These are phyloP conservation scores for Parauchenoglanis punctatus DNA, from an alignment of 2,797 vertebrate genomes.

Conservation along the genomic window DNA sequence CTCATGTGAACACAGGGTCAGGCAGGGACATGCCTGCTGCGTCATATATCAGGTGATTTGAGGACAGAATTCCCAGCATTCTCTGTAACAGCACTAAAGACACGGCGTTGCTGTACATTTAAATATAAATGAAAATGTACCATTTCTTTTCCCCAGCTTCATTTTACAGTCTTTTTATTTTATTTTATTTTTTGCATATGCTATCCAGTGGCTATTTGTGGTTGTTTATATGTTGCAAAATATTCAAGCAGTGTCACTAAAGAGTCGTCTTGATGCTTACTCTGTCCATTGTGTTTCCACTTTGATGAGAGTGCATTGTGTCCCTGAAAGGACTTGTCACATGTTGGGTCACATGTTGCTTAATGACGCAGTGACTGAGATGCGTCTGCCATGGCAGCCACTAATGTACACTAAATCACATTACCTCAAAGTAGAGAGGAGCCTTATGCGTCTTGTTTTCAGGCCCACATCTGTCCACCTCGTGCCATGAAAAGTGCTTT, in stretches of 20 bases:
- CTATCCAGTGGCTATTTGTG: background rate
- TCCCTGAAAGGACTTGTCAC: constrained; percentile 10
- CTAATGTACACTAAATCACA: constrained; percentile 38
- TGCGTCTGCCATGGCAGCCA: constrained; percentile 16
- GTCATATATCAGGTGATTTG: constrained; percentile 30
- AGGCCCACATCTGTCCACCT: constrained; percentile 10
- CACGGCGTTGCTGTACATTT: background rate
- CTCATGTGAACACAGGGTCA: constrained; percentile 12
- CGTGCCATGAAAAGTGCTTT: constrained; percentile 1
- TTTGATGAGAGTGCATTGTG: background rate
- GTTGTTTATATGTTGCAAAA: background rate
- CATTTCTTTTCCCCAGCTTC: background rate
- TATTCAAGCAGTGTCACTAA: no score
- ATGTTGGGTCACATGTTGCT: constrained; percentile 15
- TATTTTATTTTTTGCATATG: background rate
- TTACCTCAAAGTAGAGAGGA: constrained; percentile 19
- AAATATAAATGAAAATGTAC: background rate
- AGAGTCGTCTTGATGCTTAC: background rate
- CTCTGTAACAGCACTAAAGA: background rate
- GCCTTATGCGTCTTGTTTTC: constrained; percentile 35
- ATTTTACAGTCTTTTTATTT: background rate
- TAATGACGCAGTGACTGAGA: constrained; percentile 22
- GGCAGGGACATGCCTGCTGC: constrained; percentile 25
- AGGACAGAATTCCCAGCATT: constrained; percentile 24
- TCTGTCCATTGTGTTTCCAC: background rate